Evolutionary conservation across 1,140 invertebrate species (phyloP).

Genomic region (Ericerus pela): DNA sequence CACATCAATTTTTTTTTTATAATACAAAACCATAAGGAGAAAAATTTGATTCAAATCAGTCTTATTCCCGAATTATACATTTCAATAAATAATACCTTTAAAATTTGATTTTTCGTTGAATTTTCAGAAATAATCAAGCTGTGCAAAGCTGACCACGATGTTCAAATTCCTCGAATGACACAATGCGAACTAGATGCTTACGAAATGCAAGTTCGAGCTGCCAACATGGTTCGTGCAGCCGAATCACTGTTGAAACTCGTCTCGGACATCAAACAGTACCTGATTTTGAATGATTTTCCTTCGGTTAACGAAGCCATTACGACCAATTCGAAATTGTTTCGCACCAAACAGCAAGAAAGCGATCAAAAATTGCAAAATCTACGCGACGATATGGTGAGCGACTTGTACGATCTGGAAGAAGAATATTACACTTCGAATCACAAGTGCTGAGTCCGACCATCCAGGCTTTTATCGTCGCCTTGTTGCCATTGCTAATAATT

Average conservation of each 20-base stretch:
- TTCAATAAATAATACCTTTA: neutral
- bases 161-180: slow-evolving; percentile 66
- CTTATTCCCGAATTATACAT: neutral
- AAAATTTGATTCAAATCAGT: neutral
- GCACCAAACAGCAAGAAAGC: slow-evolving; percentile 76
- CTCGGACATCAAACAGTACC: slow-evolving; percentile 89
- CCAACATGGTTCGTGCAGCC: slow-evolving; percentile 84
- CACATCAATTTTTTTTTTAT: neutral
- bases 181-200: slow-evolving; percentile 89
- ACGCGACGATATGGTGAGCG: slow-evolving; percentile 84
- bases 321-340: slow-evolving; percentile 75
- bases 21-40: neutral
- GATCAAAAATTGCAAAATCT: slow-evolving; percentile 85
- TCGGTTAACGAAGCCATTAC: slow-evolving; percentile 91
- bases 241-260: slow-evolving; percentile 93
- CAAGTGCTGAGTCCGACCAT: slow-evolving; percentile 55
- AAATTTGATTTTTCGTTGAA: slow-evolving; percentile 19
- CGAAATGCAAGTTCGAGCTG: slow-evolving; percentile 90
- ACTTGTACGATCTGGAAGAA: slow-evolving; percentile 91
- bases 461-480: no score
- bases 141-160: slow-evolving; percentile 78
- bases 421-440: slow-evolving; percentile 94
- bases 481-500: no score
- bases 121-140: slow-evolving; percentile 81
- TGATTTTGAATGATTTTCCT: slow-evolving; percentile 92